phyloP scores from a whole-genome alignment of 2,888 invertebrate species.

The Timandra comae region DNA sequence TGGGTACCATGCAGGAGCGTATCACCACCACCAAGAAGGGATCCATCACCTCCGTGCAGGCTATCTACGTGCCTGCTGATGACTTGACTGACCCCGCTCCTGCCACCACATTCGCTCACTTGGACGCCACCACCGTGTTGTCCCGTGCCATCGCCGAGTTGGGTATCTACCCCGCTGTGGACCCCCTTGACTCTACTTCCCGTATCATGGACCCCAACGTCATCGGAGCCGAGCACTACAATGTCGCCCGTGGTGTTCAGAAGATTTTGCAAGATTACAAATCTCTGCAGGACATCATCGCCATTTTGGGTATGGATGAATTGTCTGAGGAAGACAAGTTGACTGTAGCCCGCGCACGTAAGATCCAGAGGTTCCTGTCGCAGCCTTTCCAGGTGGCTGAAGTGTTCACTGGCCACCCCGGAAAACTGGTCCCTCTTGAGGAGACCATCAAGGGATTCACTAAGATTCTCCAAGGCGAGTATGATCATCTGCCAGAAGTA shows the following conservation, averaged over 20 bases:
- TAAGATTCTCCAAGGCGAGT: conserved; percentile 87
- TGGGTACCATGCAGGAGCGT: conserved; percentile 98
- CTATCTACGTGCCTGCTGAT: conserved; percentile 97
- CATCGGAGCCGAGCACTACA: conserved; percentile 93
- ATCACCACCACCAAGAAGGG: conserved; percentile 97
- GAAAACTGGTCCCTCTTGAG: conserved; percentile 90
- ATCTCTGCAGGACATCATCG: conserved; percentile 90
- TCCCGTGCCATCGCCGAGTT: conserved; percentile 95
- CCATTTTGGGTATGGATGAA: conserved; percentile 90
- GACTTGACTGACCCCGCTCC: conserved; percentile 98
- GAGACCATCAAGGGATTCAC: conserved; percentile 94
- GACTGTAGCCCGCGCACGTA: conserved; percentile 94
- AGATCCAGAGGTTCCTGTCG: conserved; percentile 95
- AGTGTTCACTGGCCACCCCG: conserved; percentile 94
- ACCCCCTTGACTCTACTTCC: conserved; percentile 95
- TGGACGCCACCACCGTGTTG: conserved; percentile 96
- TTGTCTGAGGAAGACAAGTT: conserved; percentile 97
- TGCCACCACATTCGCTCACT: conserved; percentile 96
- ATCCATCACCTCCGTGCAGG: conserved; percentile 97
- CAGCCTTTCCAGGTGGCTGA: conserved; percentile 96
- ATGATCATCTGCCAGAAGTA: conserved; percentile 93
- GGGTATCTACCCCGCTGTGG: conserved; percentile 96
- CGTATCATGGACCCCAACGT: conserved; percentile 96
- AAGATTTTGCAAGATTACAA: conserved; percentile 92
- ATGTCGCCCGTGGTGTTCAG: conserved; percentile 92